A percentile compares a stretch with the other conserved stretches of the same genome.
Conservation (phyloP, 2,113 vertebrate species). For the Gymnobelideus leadbeateri region DNA sequence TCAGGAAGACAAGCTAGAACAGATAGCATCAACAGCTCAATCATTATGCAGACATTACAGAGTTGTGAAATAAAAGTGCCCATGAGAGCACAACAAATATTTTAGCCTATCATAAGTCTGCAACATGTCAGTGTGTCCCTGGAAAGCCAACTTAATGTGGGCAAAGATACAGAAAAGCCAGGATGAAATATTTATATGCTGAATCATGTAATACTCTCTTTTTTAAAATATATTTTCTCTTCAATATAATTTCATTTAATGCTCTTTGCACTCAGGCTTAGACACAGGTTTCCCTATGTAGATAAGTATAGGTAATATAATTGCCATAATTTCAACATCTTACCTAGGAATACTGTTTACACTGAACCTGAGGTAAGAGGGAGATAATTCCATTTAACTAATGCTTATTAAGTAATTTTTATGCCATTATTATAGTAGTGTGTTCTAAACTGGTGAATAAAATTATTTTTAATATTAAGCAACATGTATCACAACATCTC, state of each 20-base stretch:
- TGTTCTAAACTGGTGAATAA: neutral
- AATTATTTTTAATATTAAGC: neutral
- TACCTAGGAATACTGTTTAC: neutral
- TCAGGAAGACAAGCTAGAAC: neutral
- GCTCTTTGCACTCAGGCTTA: neutral
- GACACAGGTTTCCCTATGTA: neutral
- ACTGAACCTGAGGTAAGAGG: neutral
- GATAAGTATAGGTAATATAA: neutral
- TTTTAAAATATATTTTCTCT: neutral
- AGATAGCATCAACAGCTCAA: neutral
- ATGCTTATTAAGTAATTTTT: neutral
- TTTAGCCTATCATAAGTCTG: neutral
- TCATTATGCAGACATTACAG: neutral
- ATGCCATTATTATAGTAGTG: neutral
- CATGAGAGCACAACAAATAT: neutral
- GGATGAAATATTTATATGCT: slow-evolving; percentile 32
- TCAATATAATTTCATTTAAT: neutral
- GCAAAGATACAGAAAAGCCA: neutral
- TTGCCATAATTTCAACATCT: neutral
- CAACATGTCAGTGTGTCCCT: neutral
- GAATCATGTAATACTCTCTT: neutral
- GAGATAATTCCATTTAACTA: neutral
- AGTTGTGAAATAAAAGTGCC: accelerated
- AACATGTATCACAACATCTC: neutral
- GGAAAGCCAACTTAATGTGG: neutral